These are phyloP conservation scores for Hippocampus guttulatus DNA, from an alignment of 2,113 vertebrate species.

Conservation along the genomic window DNA sequence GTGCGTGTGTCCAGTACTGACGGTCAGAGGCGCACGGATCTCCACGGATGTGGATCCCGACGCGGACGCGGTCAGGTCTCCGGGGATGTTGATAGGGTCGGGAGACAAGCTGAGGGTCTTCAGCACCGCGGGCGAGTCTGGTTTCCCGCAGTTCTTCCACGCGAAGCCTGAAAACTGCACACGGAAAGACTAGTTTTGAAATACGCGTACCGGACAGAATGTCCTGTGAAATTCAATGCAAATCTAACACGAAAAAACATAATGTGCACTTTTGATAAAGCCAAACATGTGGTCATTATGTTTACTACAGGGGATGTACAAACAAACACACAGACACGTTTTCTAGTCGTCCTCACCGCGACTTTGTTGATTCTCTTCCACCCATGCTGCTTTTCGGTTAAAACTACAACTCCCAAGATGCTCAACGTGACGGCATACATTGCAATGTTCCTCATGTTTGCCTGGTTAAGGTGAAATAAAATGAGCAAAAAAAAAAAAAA, in stretches of 20 bases:
- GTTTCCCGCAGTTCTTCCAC: slow-evolving; percentile 72
- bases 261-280: not conserved
- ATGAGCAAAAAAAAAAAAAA: not conserved
- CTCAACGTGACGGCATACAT: not conserved
- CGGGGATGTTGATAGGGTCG: slow-evolving; percentile 70
- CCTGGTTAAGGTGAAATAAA: not conserved
- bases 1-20: slow-evolving; percentile 40
- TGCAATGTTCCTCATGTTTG: not conserved
- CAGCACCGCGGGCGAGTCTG: slow-evolving; percentile 59
- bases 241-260: not conserved
- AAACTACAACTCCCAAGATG: not conserved
- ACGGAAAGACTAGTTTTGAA: not conserved
- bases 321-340: too few species aligned
- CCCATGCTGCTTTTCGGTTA: not conserved
- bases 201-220: not conserved
- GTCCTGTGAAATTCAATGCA: not conserved
- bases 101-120: slow-evolving; percentile 61
- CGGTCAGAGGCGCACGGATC: slow-evolving; percentile 57
- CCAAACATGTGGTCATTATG: not conserved
- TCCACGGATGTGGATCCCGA: slow-evolving; percentile 56
- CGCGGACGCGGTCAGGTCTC: slow-evolving; percentile 59
- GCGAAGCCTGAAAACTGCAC: slow-evolving; percentile 56
- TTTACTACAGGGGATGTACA: not conserved
- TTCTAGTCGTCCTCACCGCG: not conserved
- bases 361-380: slow-evolving; percentile 1